Evolutionary conservation across 2,888 invertebrate species (phyloP).

Genomic region (Andrena dorsata): DNA sequence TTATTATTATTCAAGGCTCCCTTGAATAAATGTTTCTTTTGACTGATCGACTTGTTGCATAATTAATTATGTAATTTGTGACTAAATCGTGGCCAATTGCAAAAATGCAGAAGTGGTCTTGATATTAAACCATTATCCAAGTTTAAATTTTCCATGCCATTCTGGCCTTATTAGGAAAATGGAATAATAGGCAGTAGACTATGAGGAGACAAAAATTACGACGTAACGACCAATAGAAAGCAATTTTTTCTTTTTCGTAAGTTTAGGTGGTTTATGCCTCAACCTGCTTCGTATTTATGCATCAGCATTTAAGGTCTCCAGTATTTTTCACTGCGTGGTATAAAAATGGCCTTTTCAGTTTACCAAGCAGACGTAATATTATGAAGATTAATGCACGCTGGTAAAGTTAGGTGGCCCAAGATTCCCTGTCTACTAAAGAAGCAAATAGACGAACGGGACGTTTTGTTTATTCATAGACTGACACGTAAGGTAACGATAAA

Average conservation of each 20-base stretch:
- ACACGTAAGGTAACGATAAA: not conserved
- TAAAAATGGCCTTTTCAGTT: conserved; percentile 53
- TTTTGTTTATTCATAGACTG: conserved; percentile 29
- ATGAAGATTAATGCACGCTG: conserved; percentile 72
- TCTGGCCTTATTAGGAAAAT: not conserved
- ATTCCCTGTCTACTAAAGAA: conserved; percentile 45
- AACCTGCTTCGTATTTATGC: conserved; percentile 19
- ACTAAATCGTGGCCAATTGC: too few relatives aligned
- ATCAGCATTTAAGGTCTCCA: conserved; percentile 14
- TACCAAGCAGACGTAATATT: conserved; percentile 62
- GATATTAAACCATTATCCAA: not conserved
- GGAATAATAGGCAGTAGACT: not conserved
- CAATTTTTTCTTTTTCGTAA: not conserved
- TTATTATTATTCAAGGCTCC: too few relatives aligned
- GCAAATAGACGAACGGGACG: conserved; percentile 41
- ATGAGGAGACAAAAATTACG: not conserved
- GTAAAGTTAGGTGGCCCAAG: conserved; percentile 55
- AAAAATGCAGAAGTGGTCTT: too few relatives aligned
- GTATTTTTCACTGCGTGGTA: conserved; percentile 23
- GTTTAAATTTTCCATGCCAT: not conserved
- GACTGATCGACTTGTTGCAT: too few relatives aligned
- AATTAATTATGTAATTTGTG: too few relatives aligned
- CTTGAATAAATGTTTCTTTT: too few relatives aligned
- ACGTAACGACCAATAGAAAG: not conserved
- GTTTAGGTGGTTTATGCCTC: not conserved